Base-by-base conservation (phyloP, 2,888 invertebrate species). In the Adelphocoris suturalis region DNA sequence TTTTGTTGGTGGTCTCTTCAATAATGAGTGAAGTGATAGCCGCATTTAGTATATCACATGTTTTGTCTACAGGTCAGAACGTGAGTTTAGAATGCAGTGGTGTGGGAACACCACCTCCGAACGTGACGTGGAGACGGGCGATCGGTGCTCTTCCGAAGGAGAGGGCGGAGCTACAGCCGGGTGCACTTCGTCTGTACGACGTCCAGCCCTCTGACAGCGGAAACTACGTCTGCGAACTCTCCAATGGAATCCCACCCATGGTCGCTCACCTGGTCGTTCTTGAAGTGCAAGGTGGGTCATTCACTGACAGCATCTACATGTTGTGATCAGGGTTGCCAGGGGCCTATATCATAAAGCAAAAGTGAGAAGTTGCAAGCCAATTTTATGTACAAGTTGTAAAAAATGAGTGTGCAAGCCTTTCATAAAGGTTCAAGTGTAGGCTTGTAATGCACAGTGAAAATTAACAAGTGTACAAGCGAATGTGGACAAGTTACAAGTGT, bases 221-320 rank as follows among this genome's bases (percentile, higher is more conserved):
- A 0, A 94, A 96, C 0, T 98, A 98, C 93, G 95, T 96, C 16
- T 98, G 98, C 92, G 94, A 95, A 57, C 95, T 96, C 91, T 95
- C 94, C 91, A 97, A 96, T 94, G 94, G 95, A 90, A 92, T 95
- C 92, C 92, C 94, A 78, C 93, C 95, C 92, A 93, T 94, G 12
- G 92, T 94, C 90, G 93, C 94, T 55, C 95, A 95, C 94, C 94
- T 94, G 28, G 92, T 93, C 27, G 92, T 92, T 14, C 91, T 94
- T 37, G 92, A 93, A 90, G 93, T 94, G 86, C 93, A 93, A 92
- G 93, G 93, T 93, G 91, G 92, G 86, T 19, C 0, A 19, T 5
- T 28, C 5, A 68, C 16, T n/a, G 16, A 2, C 37, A 37, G 37
- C 2, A 37, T 7, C 2, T 37, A 37, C 37, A 37, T 37, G 37